A percentile compares a stretch with the other conserved stretches of the same genome.
phyloP scores from a whole-genome alignment of 2,797 vertebrate genomes.

The Miichthys miiuy region DNA sequence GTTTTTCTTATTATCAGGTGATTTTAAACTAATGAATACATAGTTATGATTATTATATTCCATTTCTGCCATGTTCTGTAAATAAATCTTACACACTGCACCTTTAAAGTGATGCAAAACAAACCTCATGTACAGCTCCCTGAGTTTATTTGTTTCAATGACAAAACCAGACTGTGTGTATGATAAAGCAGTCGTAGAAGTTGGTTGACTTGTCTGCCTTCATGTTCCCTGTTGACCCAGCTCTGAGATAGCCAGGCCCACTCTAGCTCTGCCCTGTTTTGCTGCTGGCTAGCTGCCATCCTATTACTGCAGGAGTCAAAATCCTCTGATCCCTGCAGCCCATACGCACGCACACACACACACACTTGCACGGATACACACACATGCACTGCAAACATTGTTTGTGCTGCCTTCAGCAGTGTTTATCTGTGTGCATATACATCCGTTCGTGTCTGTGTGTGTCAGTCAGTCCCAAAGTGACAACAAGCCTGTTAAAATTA shows the following conservation, averaged over 20 bases:
- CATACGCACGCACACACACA: constrained; percentile 5
- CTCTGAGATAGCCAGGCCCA: constrained; percentile 34
- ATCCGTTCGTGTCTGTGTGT: neutral
- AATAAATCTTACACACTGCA: too few relatives aligned
- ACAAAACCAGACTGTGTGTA: neutral
- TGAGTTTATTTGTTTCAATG: constrained; percentile 6
- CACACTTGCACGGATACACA: constrained; percentile 3
- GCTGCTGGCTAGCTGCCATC: constrained; percentile 63
- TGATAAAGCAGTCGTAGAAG: constrained; percentile 31
- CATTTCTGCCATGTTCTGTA: too few relatives aligned
- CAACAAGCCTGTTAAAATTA: constrained; percentile 43
- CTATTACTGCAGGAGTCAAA: constrained; percentile 68
- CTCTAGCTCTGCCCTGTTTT: constrained; percentile 33
- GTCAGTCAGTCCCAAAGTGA: constrained; percentile 35
- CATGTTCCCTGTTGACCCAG: constrained; percentile 40
- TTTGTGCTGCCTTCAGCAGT: neutral
- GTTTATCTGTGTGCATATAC: constrained; percentile 1
- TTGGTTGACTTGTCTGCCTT: constrained; percentile 33
- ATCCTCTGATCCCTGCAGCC: constrained; percentile 57
- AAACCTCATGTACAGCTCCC: neutral
- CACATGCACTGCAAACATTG: constrained; percentile 4
- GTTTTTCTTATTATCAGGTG: too few relatives aligned
- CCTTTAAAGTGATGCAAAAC: too few relatives aligned
- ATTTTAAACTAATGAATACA: too few relatives aligned
- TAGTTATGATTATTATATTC: too few relatives aligned